Evolutionary conservation across 2,888 invertebrate species (phyloP), one percentile per base, ranked within the genome.

Genomic region (Pyrochroa serraticornis): DNA sequence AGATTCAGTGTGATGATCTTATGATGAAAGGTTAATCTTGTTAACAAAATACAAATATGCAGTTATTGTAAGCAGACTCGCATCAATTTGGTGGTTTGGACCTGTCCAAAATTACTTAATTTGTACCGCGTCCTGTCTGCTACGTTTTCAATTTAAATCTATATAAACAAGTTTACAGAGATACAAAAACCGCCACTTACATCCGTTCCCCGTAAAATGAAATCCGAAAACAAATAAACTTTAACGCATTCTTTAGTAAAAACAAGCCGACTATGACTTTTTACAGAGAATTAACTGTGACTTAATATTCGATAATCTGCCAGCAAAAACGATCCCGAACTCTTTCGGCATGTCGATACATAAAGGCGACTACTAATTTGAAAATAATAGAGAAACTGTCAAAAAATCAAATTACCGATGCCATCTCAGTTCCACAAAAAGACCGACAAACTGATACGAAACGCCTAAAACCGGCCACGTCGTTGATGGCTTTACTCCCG

Each of bases 311-410:
- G 54, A 55, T 55, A 55, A 55, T 48, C 54, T 55, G 31, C 31
- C 31, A 13, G 51, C 37, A 44, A 44, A 42, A 51, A 51, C 31
- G 35, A n/a, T 6, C 33, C 6, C 31, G 46, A 44, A 35, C 41
- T 54, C 47, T 55, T 55, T 55, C 54, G 54, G 54, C 54, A 43
- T 48, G 54, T 38, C 43, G 48, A 36, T 47, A 34, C 48, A 54
- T 46, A 54, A 54, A 54, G 34, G 37, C 45, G 45, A 52, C 36
- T 36, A 42, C 56, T 57, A 60, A 63, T 63, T 63, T 43, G 54
- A 57, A 60, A 63, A 63, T 63, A 60, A 63, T 60, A 63, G 56
- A 58, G 57, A 57, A 57, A 60, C 32, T 49, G 46, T 52, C 57
- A 50, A 63, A 63, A 63, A 63, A 56, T 41, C 44, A 49, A 58